A percentile compares a stretch with the other conserved stretches of the same genome.
Conservation (phyloP, 2,797 vertebrate species). For the Arctocebus calabarensis region DNA sequence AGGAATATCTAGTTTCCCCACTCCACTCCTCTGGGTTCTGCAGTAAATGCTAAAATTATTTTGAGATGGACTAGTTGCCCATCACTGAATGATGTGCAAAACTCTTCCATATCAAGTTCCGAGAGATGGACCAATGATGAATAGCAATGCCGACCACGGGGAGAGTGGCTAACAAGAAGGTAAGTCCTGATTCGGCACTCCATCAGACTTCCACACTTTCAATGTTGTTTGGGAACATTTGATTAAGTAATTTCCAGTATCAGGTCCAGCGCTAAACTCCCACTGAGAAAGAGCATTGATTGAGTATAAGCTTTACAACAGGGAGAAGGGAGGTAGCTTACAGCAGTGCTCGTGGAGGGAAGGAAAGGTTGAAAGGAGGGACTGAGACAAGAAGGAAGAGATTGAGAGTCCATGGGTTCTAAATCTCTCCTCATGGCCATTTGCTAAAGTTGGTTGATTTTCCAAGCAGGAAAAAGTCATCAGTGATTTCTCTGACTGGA, state of each 20-base stretch:
- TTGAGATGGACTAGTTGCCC: not conserved
- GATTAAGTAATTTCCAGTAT: not conserved
- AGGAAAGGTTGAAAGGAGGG: not conserved
- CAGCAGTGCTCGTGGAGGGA: not conserved
- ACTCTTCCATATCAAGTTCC: slow-evolving; percentile 19
- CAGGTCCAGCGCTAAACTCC: slow-evolving; percentile 18
- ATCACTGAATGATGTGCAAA: not conserved
- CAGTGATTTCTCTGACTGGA: not conserved
- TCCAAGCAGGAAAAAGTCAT: slow-evolving; percentile 28
- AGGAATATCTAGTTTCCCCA: not conserved
- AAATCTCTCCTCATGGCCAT: not conserved
- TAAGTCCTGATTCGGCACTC: not conserved
- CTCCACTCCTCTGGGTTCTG: not conserved
- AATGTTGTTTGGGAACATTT: not conserved
- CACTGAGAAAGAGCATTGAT: not conserved
- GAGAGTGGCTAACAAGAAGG: not conserved
- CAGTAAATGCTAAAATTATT: slow-evolving; percentile 55
- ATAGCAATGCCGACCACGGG: not conserved
- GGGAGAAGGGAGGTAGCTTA: not conserved
- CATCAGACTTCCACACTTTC: not conserved
- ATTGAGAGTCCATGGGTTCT: not conserved
- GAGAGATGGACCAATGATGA: not conserved
- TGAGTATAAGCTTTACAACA: not conserved
- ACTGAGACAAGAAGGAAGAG: not conserved
- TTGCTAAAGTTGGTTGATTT: slow-evolving; percentile 21